phyloP scores from a whole-genome alignment of 2,797 vertebrate species.

The Sebastiscus tertius region DNA sequence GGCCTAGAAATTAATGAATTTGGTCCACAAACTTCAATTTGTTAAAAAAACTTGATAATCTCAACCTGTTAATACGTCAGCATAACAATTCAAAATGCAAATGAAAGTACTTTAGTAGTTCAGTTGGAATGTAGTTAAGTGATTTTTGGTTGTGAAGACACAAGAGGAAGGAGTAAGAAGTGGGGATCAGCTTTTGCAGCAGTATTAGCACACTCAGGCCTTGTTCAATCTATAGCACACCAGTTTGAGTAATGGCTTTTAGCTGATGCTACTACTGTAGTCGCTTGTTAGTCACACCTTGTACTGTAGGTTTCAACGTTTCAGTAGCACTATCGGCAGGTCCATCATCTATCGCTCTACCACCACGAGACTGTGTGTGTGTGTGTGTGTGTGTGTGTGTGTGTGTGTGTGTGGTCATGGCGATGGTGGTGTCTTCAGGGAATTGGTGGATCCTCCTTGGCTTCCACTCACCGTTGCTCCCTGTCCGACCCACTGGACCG shows the following conservation, averaged over 20 bases:
- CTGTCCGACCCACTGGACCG: constrained; percentile 78
- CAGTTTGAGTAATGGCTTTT: constrained; percentile 23
- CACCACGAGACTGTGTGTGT: constrained; percentile 21
- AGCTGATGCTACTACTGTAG: constrained; percentile 22
- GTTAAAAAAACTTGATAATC: constrained; percentile 17
- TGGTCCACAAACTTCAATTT: constrained; percentile 53
- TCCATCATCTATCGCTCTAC: background rate
- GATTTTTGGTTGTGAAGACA: constrained; percentile 59
- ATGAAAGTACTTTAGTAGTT: constrained; percentile 22
- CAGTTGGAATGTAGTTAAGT: constrained; percentile 70
- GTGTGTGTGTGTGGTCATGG: constrained; percentile 63
- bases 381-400: background rate
- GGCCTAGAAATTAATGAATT: constrained; percentile 9
- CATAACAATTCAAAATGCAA: constrained; percentile 9
- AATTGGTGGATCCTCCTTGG: constrained; percentile 83
- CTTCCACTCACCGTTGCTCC: constrained; percentile 72
- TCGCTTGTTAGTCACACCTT: constrained; percentile 28
- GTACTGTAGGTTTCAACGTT: background rate
- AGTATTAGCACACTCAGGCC: constrained; percentile 5
- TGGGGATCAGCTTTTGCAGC: constrained; percentile 24
- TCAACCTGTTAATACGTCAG: constrained; percentile 43
- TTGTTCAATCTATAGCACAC: constrained; percentile 24
- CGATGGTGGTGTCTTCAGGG: constrained; percentile 82
- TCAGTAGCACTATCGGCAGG: background rate
- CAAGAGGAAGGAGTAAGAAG: constrained; percentile 40